Conservation (phyloP, 2,113 vertebrate species). For the Cyprinodon brontotheroides region DNA sequence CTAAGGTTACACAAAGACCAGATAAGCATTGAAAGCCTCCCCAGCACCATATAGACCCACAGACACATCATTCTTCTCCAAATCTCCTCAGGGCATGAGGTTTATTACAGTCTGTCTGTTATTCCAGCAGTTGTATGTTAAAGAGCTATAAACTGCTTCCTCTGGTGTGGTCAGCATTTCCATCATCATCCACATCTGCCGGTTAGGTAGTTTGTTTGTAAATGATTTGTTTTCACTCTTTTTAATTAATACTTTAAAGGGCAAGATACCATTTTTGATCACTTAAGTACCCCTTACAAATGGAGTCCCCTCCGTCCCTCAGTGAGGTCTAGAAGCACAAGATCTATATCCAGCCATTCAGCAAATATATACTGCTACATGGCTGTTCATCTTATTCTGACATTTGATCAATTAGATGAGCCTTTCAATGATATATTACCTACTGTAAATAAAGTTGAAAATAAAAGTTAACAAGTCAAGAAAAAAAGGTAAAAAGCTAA, state of each 20-base stretch:
- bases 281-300: too few relatives aligned
- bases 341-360: too few relatives aligned
- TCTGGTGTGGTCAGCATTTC: background rate
- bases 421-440: too few relatives aligned
- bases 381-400: too few relatives aligned
- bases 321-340: too few relatives aligned
- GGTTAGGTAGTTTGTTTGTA: background rate
- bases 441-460: too few relatives aligned
- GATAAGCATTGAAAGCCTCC: background rate
- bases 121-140: background rate
- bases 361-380: too few relatives aligned
- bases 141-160: background rate
- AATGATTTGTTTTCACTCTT: background rate
- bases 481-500: too few relatives aligned
- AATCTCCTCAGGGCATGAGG: background rate
- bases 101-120: background rate
- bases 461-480: too few relatives aligned
- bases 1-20: background rate
- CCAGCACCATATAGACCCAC: background rate
- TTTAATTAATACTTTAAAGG: background rate
- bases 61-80: background rate
- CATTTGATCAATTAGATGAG: too few relatives aligned
- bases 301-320: too few relatives aligned
- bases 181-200: background rate
- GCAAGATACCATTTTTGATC: too few relatives aligned